phyloP scores from a whole-genome alignment of 30 jellyfish, hydroid and myxozoan genomes.

The Aurelia coerulea region DNA sequence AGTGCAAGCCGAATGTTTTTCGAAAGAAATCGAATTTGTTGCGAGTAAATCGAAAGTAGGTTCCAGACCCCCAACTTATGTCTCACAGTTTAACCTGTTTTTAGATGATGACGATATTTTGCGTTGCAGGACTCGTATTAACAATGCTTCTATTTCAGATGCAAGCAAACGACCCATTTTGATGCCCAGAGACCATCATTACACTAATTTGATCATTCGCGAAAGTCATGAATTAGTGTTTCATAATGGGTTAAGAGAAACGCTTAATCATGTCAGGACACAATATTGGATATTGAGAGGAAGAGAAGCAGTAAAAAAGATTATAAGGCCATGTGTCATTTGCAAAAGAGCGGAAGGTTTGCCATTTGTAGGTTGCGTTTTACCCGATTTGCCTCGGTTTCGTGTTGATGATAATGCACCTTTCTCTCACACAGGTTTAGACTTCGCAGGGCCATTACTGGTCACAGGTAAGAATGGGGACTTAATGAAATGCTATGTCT shows the following conservation, averaged over 20 bases:
- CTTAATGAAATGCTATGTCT: background rate
- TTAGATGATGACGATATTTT: slow-evolving; percentile 3
- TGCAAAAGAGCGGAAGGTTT: background rate
- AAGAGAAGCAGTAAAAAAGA: slow-evolving; percentile 18
- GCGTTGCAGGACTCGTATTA: background rate
- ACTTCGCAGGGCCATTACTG: background rate
- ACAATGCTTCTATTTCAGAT: background rate
- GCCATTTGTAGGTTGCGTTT: background rate
- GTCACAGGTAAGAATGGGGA: background rate
- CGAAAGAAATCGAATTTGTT: background rate
- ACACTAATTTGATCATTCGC: background rate
- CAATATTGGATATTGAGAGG: slow-evolving; percentile 27
- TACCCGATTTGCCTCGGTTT: slow-evolving; percentile 14
- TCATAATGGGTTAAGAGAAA: slow-evolving; percentile 16
- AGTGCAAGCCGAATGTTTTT: slow-evolving; percentile 6
- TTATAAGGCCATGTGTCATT: slow-evolving; percentile 22
- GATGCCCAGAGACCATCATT: slow-evolving; percentile 5
- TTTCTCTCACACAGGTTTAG: slow-evolving; percentile 8
- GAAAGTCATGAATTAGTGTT: slow-evolving; percentile 4
- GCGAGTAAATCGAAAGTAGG: background rate
- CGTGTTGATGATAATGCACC: slow-evolving; percentile 13
- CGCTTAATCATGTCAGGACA: background rate
- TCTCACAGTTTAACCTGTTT: slow-evolving; percentile 15
- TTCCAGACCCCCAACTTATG: background rate
- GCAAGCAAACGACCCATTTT: slow-evolving; percentile 9